phyloP scores from a whole-genome alignment of 2,113 vertebrate genomes.

The Myodes glareolus region DNA sequence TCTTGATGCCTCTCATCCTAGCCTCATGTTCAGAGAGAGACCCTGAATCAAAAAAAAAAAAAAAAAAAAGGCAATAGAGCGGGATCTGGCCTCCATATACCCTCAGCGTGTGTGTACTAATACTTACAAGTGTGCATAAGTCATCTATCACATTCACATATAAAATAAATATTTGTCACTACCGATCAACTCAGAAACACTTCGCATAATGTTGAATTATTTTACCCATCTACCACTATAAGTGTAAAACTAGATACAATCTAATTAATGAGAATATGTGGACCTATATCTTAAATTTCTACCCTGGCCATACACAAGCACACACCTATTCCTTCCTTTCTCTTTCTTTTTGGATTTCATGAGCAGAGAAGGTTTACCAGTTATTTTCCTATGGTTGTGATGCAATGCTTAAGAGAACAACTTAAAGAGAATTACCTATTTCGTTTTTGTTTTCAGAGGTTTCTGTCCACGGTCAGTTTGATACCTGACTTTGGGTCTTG shows the following conservation, averaged over 20 bases:
- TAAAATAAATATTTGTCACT: background rate
- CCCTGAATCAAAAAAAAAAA: background rate
- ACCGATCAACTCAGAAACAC: background rate
- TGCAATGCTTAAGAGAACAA: background rate
- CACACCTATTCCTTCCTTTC: background rate
- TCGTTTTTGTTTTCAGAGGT: background rate
- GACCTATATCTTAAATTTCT: background rate
- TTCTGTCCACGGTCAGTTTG: background rate
- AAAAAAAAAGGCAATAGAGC: background rate
- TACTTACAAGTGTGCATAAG: background rate
- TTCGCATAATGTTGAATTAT: conserved; percentile 1
- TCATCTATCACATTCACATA: background rate
- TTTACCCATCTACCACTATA: background rate
- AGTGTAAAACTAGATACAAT: background rate
- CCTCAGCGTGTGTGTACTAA: background rate
- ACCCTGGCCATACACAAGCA: background rate
- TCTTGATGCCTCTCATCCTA: background rate
- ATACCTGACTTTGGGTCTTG: background rate
- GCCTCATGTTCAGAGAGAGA: background rate
- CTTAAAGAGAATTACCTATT: background rate
- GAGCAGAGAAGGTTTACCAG: background rate
- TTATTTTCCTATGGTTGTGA: background rate
- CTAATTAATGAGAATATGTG: conserved; percentile 4
- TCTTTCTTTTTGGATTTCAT: background rate
- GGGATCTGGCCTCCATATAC: background rate